Base-by-base conservation (phyloP, 2,113 vertebrate genomes). In the Actenoides lindsayi region DNA sequence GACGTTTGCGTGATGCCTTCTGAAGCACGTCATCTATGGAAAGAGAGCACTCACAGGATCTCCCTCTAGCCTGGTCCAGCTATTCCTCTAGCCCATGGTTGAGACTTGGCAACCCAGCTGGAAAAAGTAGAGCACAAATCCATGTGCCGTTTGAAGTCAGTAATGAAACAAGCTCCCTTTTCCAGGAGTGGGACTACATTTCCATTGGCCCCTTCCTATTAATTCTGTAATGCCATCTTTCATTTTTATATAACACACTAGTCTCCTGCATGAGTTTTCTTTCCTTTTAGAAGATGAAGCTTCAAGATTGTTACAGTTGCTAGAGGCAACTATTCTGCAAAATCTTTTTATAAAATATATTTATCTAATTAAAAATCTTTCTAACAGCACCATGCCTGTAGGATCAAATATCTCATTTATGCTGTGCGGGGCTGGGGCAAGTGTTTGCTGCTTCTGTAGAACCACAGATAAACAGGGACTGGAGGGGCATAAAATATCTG, bases 291-390 rank as follows among this genome's bases (percentile, higher is more conserved):
- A 94, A 94, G 87, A 96, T 90, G 92, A 97, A 88, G 96, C 78
- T 42, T 86, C 63, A 70, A 91, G 75, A 96, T 86, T 28, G 88
- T 83, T 93, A 70, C 30, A 89, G 90, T 85, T 96, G 96, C 96
- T 94, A 93, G 96, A 97, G 94, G 95, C 93, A 83, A 84, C 74
- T 94, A 64, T 94, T 95, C 92, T 94, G 91, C 88, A 94, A 93
- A 96, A 92, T 92, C 93, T 95, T 98, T 95, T 87, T 92, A 94
- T 95, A 94, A 92, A 96, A 97, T 96, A 44, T 97, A 98, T 97
- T 98, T 96, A 96, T 96, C 96, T 97, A 96, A 97, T 98, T 97
- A 97, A 96, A 96, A 94, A 87, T 96, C 94, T 96, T 97, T 87
- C 50, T 82, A 62, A 87, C 96, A 87, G 90, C 86, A 91, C 76